phyloP scores from a whole-genome alignment of 2,888 invertebrate species.

The Eumerus sabulonum region DNA sequence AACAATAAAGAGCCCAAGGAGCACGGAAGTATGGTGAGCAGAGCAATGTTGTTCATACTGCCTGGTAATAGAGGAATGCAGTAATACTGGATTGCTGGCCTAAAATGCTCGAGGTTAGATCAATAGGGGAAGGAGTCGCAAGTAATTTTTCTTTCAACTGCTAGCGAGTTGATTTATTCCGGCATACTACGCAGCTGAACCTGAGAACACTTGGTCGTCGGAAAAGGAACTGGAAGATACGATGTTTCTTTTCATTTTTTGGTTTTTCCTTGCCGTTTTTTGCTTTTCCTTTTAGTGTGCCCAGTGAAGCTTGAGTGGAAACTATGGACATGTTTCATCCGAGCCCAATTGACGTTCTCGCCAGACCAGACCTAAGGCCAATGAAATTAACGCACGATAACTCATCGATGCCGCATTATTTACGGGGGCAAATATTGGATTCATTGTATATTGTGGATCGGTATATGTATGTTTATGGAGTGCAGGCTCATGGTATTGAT shows the following conservation, averaged over 20 bases:
- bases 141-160: slow-evolving; percentile 11
- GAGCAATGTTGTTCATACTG: slow-evolving; percentile 56
- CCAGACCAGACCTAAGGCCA: slow-evolving; percentile 27
- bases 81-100: slow-evolving; percentile 45
- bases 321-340: no score
- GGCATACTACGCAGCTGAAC: slow-evolving; percentile 46
- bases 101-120: slow-evolving; percentile 44
- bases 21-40: no score
- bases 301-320: slow-evolving; percentile 38
- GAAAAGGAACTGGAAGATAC: neutral
- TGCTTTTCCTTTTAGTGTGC: slow-evolving; percentile 30
- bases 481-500: no score
- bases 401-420: slow-evolving; percentile 54
- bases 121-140: slow-evolving; percentile 44
- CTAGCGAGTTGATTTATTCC: slow-evolving; percentile 56
- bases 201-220: neutral
- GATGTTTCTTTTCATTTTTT: slow-evolving; percentile 26
- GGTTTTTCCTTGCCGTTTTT: slow-evolving; percentile 1
- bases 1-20: neutral
- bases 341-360: slow-evolving; percentile 12
- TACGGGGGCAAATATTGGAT: slow-evolving; percentile 61
- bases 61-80: slow-evolving; percentile 33
- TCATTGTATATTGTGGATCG: slow-evolving; percentile 13
- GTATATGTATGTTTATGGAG: no score
- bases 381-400: slow-evolving; percentile 26